phyloP scores from a whole-genome alignment of 2,888 invertebrate species.

The Deroplatys truncata region DNA sequence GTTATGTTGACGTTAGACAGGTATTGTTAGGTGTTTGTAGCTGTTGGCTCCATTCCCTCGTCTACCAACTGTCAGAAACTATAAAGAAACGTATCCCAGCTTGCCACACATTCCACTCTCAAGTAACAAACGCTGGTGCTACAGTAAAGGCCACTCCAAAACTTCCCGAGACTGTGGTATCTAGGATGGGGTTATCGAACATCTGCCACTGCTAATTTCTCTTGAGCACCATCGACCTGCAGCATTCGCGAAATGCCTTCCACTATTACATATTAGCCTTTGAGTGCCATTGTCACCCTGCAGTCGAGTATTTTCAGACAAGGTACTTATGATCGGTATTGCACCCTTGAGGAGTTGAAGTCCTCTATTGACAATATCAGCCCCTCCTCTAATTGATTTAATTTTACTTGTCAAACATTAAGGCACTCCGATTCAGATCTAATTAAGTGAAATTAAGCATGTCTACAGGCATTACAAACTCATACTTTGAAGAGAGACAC shows the following conservation, averaged over 20 bases:
- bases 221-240: background rate
- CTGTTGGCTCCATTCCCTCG: background rate
- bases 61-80: background rate
- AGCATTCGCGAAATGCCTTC: background rate
- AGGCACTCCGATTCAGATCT: too few species aligned
- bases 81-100: background rate
- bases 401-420: too few species aligned
- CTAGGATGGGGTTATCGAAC: background rate
- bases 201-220: background rate
- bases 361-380: background rate
- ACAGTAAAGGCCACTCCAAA: background rate
- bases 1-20: background rate
- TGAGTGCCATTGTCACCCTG: background rate
- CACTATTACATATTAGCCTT: background rate
- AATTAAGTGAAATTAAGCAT: too few species aligned
- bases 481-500: too few species aligned
- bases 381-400: too few species aligned
- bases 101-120: background rate
- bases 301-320: background rate
- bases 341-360: background rate
- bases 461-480: too few species aligned
- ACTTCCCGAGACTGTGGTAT: too few species aligned
- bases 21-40: background rate
- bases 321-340: background rate
- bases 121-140: background rate